These are phyloP conservation scores for Esperia sulphurella DNA, from an alignment of 2,888 invertebrate species.

Conservation along the genomic window DNA sequence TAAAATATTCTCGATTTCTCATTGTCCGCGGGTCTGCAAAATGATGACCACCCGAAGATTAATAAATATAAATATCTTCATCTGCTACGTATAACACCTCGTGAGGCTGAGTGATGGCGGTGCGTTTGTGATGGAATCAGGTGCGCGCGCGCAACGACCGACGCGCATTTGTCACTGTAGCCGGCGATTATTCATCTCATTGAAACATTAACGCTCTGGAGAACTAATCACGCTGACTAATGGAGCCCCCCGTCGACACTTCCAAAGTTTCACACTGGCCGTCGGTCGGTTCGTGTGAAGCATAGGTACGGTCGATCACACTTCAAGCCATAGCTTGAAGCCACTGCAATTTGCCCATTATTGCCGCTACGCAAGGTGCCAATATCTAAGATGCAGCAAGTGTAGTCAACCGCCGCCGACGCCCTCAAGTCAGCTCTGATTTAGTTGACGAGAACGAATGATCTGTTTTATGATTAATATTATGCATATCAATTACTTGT, in stretches of 20 bases:
- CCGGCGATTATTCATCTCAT: slow-evolving; percentile 77
- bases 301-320: slow-evolving; percentile 7
- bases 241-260: slow-evolving; percentile 77
- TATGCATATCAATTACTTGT: slow-evolving; percentile 12
- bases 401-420: slow-evolving; percentile 31
- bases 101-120: slow-evolving; percentile 66
- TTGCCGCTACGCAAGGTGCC: no score
- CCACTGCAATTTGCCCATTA: no score
- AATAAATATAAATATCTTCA: slow-evolving; percentile 77
- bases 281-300: slow-evolving; percentile 39
- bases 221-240: slow-evolving; percentile 78
- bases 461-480: slow-evolving; percentile 40
- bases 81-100: slow-evolving; percentile 57
- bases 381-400: no score
- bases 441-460: slow-evolving; percentile 55
- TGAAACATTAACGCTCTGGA: slow-evolving; percentile 74
- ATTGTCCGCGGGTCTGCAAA: slow-evolving; percentile 16
- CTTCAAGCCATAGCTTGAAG: neutral
- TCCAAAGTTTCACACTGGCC: slow-evolving; percentile 67
- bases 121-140: slow-evolving; percentile 63
- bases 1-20: slow-evolving; percentile 12
- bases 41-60: slow-evolving; percentile 47
- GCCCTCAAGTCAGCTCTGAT: slow-evolving; percentile 45
- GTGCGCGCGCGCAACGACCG: slow-evolving; percentile 67
- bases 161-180: slow-evolving; percentile 75